Evolutionary conservation across 2,113 vertebrate species (phyloP).

Genomic region (Otus sunia): DNA sequence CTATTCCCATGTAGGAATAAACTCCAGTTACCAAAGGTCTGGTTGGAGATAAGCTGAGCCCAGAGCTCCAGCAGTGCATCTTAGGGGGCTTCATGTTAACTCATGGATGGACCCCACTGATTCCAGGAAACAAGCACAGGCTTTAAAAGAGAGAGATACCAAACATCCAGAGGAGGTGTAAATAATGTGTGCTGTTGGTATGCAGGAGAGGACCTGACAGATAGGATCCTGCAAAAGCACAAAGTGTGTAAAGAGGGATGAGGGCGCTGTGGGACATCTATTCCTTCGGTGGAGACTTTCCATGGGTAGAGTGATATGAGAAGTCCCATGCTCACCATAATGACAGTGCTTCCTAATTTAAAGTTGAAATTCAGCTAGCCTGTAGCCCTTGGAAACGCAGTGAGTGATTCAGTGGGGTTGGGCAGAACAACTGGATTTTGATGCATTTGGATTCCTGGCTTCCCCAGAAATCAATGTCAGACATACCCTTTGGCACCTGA

Average conservation of each 20-base stretch:
- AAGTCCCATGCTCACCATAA: fast-evolving
- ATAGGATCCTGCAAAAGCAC: background rate
- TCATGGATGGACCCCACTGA: background rate
- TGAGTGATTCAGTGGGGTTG: background rate
- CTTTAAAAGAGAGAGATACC: background rate
- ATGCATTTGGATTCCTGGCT: background rate
- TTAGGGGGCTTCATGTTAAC: background rate
- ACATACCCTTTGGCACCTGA: background rate
- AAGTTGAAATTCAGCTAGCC: background rate
- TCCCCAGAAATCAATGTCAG: background rate
- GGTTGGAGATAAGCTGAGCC: background rate
- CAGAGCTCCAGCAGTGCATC: background rate
- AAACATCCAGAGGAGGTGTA: background rate
- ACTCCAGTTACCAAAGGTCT: background rate
- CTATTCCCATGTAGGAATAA: background rate
- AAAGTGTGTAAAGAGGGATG: background rate
- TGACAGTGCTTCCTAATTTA: background rate
- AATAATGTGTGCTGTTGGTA: background rate
- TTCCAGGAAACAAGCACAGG: background rate
- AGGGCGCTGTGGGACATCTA: background rate
- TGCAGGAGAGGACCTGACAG: background rate
- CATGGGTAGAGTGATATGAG: background rate
- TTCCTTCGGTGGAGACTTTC: background rate
- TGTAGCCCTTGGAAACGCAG: background rate
- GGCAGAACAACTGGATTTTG: background rate